These are phyloP conservation scores for Heliocidaris erythrogramma DNA, from an alignment of 35 echinoderm and acorn worm species.

Conservation along the genomic window DNA sequence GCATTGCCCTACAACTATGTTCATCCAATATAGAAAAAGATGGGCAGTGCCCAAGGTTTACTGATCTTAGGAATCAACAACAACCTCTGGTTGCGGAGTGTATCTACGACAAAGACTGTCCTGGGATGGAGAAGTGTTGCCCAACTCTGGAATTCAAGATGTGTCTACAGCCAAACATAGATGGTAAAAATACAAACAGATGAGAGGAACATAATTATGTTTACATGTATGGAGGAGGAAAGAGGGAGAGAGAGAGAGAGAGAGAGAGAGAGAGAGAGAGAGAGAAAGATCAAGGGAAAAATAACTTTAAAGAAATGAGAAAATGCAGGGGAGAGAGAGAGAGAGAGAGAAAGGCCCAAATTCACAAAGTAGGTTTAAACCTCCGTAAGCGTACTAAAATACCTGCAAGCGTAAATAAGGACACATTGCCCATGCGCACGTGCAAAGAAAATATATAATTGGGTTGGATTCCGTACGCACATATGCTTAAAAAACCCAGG, in stretches of 20 bases:
- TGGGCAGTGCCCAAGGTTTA: constrained; percentile 26
- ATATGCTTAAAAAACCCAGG: too few relatives aligned
- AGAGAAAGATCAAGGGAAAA: background rate
- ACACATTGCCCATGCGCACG: too few relatives aligned
- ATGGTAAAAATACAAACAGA: background rate
- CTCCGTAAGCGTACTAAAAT: too few relatives aligned
- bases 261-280: background rate
- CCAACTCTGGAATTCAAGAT: constrained; percentile 13
- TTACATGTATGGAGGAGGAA: background rate
- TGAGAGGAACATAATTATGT: background rate
- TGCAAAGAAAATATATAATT: too few relatives aligned
- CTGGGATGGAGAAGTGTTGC: constrained; percentile 23
- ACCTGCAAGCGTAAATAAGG: too few relatives aligned
- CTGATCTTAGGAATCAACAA: background rate
- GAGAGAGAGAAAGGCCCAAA: too few relatives aligned
- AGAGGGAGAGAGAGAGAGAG: background rate
- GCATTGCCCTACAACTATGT: background rate
- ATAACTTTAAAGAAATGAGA: background rate
- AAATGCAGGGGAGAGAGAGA: too few relatives aligned
- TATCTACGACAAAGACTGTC: constrained; percentile 25
- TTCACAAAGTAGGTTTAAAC: too few relatives aligned
- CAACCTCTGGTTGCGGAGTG: constrained; percentile 22
- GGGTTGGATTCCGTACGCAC: too few relatives aligned
- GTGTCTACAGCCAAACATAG: background rate
- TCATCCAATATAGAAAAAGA: constrained; percentile 5